Evolutionary conservation across 2,113 vertebrate genomes (phyloP).

Genomic region (Tichodroma muraria): DNA sequence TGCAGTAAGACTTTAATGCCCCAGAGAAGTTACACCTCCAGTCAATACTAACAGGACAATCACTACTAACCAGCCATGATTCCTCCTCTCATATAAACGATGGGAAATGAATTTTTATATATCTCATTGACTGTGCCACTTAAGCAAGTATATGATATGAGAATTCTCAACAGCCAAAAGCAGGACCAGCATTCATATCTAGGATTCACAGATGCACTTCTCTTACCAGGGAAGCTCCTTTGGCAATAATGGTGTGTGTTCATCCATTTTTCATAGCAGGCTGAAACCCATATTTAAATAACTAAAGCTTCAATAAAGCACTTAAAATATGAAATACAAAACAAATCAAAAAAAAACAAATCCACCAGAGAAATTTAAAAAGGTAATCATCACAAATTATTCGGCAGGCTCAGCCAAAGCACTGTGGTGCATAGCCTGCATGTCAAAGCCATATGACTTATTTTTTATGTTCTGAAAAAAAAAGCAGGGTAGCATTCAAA

Average conservation of each 20-base stretch:
- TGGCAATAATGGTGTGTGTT: not conserved
- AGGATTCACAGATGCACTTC: not conserved
- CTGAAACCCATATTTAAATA: not conserved
- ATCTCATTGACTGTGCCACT: not conserved
- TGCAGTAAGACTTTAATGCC: not conserved
- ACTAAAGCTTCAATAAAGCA: not conserved
- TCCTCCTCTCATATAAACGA: not conserved
- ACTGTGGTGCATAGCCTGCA: not conserved
- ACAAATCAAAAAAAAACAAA: not conserved
- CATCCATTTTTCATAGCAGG: not conserved
- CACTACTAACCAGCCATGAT: not conserved
- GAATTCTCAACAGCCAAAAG: not conserved
- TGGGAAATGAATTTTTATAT: not conserved
- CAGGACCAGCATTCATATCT: not conserved
- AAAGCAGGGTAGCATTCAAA: not conserved
- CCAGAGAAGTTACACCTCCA: not conserved
- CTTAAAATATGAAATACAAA: not conserved
- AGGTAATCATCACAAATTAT: not conserved
- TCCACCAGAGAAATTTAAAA: not conserved
- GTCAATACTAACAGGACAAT: not conserved
- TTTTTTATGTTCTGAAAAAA: not conserved
- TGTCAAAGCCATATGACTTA: not conserved
- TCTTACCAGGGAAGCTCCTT: not conserved
- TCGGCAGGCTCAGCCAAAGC: not conserved
- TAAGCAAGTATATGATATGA: not conserved